Evolutionary conservation across 1,140 invertebrate genomes (phyloP).

Genomic region (Maniola jurtina): DNA sequence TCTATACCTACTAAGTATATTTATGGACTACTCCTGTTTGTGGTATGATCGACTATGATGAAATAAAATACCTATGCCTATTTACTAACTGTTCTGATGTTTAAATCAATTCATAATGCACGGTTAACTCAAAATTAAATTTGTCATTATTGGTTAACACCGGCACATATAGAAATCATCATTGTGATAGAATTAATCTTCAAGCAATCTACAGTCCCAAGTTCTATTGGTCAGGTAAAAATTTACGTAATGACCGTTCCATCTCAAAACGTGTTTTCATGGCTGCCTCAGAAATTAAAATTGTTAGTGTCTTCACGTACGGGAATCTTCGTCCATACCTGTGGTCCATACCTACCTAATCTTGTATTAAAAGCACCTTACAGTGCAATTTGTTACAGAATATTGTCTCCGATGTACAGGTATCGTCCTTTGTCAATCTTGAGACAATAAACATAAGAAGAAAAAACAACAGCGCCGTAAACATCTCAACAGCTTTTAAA

Average conservation of each 20-base stretch:
- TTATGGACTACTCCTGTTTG: no score
- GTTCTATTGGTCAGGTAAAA: slow-evolving; percentile 26
- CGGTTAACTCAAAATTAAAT: no score
- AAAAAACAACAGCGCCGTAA: slow-evolving; percentile 42
- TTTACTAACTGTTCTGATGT: no score
- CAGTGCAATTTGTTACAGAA: slow-evolving; percentile 58
- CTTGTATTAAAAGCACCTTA: slow-evolving; percentile 58
- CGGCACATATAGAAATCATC: no score
- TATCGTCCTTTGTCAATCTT: slow-evolving; percentile 53
- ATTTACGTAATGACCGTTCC: slow-evolving; percentile 26
- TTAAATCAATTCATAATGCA: no score
- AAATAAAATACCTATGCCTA: no score
- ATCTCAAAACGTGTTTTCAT: slow-evolving; percentile 52
- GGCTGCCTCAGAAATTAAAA: slow-evolving; percentile 58
- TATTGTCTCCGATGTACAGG: slow-evolving; percentile 67
- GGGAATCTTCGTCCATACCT: slow-evolving; percentile 36
- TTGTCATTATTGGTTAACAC: no score
- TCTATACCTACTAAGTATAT: no score
- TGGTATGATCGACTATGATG: no score
- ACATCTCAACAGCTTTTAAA: slow-evolving; percentile 41
- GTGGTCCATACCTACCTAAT: slow-evolving; percentile 36
- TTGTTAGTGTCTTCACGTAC: slow-evolving; percentile 62
- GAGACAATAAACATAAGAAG: slow-evolving; percentile 46
- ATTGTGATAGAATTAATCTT: not conserved
- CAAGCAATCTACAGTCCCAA: no score